Evolutionary conservation across 1,140 invertebrate genomes (phyloP).

Genomic region (Lerema accius): DNA sequence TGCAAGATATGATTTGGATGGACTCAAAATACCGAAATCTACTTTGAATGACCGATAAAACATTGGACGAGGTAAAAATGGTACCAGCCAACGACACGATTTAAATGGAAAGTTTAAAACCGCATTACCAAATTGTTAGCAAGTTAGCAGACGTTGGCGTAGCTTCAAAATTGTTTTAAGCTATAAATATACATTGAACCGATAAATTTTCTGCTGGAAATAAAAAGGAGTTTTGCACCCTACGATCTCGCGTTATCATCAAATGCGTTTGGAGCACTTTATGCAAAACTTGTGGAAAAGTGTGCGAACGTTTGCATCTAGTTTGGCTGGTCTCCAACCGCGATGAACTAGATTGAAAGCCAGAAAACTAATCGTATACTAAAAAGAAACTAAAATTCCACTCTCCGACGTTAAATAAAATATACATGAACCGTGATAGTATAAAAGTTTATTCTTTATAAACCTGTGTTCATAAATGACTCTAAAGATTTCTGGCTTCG

Average conservation of each 20-base stretch:
- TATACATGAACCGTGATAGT: no score
- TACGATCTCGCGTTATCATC: constrained; percentile 47
- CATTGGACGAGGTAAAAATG: constrained; percentile 2
- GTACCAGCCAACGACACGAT: constrained; percentile 36
- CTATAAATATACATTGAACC: constrained; percentile 58
- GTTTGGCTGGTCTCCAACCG: constrained; percentile 27
- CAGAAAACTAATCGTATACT: constrained; percentile 7
- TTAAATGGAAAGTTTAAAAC: constrained; percentile 45
- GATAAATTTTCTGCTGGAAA: constrained; percentile 49
- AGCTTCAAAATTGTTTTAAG: constrained; percentile 40
- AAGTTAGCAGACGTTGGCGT: constrained; percentile 58
- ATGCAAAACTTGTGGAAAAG: constrained; percentile 50
- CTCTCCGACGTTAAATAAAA: background rate
- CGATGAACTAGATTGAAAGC: constrained; percentile 23
- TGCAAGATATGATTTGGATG: constrained; percentile 9
- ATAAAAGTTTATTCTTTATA: no score
- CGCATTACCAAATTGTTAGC: constrained; percentile 48
- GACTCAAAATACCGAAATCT: constrained; percentile 24
- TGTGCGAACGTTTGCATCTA: constrained; percentile 39
- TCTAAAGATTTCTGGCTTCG: no score
- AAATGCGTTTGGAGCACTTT: constrained; percentile 51
- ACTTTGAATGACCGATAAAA: constrained; percentile 50
- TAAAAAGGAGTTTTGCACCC: constrained; percentile 44
- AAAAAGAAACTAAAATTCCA: background rate
- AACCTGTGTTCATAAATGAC: no score